phyloP scores from a whole-genome alignment of 2,113 vertebrate genomes.

The Eolophus roseicapilla region DNA sequence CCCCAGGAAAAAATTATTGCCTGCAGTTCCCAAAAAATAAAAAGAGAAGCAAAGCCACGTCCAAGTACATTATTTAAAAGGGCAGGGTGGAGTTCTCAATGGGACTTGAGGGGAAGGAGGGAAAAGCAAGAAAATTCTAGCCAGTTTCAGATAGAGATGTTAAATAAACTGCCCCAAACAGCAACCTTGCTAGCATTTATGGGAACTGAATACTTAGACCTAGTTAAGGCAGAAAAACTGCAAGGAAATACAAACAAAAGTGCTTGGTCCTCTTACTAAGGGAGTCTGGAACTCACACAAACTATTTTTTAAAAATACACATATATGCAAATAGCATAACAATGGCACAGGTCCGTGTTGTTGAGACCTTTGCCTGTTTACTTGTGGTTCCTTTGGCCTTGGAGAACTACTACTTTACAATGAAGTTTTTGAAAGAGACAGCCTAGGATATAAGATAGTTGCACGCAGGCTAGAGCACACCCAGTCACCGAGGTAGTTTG shows the following conservation, averaged over 20 bases:
- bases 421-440: neutral
- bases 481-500: neutral
- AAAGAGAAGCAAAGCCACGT: neutral
- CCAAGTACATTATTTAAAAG: neutral
- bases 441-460: neutral
- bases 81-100: neutral
- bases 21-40: neutral
- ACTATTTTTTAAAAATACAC: neutral
- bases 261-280: neutral
- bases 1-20: neutral
- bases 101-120: neutral
- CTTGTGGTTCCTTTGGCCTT: neutral
- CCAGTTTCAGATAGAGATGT: neutral
- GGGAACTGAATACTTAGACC: neutral
- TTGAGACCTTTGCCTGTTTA: neutral
- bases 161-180: neutral
- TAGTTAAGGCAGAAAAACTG: neutral
- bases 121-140: neutral
- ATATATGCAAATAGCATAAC: neutral
- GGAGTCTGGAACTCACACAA: neutral
- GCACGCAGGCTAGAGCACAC: neutral
- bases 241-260: neutral
- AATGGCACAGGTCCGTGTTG: neutral
- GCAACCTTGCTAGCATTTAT: neutral
- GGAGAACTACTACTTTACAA: neutral